Conservation (phyloP, 2,113 vertebrate species). For the Pteronura brasiliensis region DNA sequence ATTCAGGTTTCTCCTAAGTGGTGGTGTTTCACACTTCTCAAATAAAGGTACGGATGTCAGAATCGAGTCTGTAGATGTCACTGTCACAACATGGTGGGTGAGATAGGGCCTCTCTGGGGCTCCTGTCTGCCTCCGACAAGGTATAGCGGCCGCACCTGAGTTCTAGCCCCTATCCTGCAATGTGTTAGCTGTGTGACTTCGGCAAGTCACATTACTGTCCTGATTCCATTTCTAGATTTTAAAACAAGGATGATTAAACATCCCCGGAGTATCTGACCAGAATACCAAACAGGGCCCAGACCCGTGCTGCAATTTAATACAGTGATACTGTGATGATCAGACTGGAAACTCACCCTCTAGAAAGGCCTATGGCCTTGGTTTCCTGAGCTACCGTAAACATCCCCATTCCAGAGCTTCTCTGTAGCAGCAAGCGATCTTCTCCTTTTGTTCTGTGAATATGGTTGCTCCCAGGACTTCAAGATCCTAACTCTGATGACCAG, state of each 20-base stretch:
- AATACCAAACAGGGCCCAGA: neutral
- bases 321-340: neutral
- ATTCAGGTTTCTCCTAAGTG: neutral
- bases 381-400: neutral
- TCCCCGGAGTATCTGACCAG: neutral
- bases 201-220: neutral
- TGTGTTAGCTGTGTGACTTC: neutral
- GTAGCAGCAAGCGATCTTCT: neutral
- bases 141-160: rapidly evolving
- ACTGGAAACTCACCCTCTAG: neutral
- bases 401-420: neutral
- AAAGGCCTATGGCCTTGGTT: neutral
- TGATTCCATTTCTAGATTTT: neutral
- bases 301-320: neutral
- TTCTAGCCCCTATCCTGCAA: neutral
- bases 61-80: neutral
- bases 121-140: rapidly evolving
- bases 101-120: too few species aligned
- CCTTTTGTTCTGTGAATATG: neutral
- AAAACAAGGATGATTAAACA: neutral
- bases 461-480: neutral
- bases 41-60: neutral
- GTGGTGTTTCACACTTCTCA: neutral
- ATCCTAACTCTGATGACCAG: neutral
- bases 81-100: neutral